These are phyloP conservation scores for Sitobion miscanthi DNA, from an alignment of 1,140 invertebrate genomes.

Conservation along the genomic window DNA sequence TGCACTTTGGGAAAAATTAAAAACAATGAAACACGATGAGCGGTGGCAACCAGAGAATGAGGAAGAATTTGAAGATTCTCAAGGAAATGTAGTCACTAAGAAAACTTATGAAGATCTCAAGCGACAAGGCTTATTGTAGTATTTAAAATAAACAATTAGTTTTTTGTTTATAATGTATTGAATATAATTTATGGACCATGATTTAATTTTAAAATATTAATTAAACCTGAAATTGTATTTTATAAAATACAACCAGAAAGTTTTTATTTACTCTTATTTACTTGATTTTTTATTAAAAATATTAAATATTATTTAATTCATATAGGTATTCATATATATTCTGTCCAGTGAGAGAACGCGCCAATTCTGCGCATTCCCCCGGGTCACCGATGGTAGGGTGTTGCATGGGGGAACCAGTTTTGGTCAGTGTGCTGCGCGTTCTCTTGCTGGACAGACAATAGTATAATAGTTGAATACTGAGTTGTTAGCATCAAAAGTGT, in stretches of 20 bases:
- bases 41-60: conserved; percentile 96
- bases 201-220: not conserved
- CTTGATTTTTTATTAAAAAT: not conserved
- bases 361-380: too few species aligned
- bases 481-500: not conserved
- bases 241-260: not conserved
- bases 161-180: not conserved
- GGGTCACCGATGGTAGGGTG: too few species aligned
- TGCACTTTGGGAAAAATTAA: conserved; percentile 95
- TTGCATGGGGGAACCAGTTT: too few species aligned
- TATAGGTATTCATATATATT: too few species aligned
- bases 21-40: conserved; percentile 92
- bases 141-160: not conserved
- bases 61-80: conserved; percentile 99
- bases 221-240: not conserved
- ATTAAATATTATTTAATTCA: not conserved
- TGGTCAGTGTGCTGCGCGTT: too few species aligned
- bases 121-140: conserved; percentile 91
- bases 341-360: too few species aligned
- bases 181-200: not conserved
- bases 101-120: conserved; percentile 99
- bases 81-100: conserved; percentile 97
- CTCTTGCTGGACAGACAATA: too few species aligned
- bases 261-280: not conserved
- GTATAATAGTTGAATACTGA: not conserved